Evolutionary conservation across 1,140 invertebrate genomes (phyloP).

Genomic region (Panagrolaimus sp.): DNA sequence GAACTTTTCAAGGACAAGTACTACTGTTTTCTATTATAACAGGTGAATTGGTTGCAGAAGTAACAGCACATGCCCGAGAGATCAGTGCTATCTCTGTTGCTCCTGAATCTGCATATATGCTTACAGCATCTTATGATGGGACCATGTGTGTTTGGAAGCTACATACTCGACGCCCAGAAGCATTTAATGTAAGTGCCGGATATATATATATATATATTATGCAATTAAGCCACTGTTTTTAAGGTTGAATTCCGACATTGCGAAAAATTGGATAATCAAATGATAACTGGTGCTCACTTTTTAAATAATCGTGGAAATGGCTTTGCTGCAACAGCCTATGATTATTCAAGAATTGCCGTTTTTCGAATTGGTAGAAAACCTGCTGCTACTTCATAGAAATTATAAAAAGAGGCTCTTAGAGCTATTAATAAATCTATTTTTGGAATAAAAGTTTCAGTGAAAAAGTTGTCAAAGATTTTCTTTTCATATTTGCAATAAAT

Average conservation of each 20-base stretch:
- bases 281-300: not conserved
- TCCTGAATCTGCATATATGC: constrained; percentile 5
- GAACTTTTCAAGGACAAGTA: constrained; percentile 2
- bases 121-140: not conserved
- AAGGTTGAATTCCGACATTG: constrained; percentile 10
- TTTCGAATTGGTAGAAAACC: not conserved
- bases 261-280: constrained; percentile 1
- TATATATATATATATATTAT: not conserved
- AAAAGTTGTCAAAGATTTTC: not conserved
- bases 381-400: too few species aligned
- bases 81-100: not conserved
- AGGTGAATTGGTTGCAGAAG: not conserved
- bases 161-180: constrained; percentile 5
- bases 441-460: not conserved
- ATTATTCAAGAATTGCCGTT: not conserved
- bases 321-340: not conserved
- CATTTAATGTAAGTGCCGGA: not conserved
- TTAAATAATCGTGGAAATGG: not conserved
- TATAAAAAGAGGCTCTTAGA: too few species aligned
- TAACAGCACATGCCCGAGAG: not conserved
- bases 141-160: not conserved
- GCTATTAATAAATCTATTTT: too few species aligned
- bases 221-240: not conserved
- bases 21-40: not conserved
- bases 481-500: not conserved